phyloP scores from a whole-genome alignment of 2,888 invertebrate species.

The Drosophila acutilabella region DNA sequence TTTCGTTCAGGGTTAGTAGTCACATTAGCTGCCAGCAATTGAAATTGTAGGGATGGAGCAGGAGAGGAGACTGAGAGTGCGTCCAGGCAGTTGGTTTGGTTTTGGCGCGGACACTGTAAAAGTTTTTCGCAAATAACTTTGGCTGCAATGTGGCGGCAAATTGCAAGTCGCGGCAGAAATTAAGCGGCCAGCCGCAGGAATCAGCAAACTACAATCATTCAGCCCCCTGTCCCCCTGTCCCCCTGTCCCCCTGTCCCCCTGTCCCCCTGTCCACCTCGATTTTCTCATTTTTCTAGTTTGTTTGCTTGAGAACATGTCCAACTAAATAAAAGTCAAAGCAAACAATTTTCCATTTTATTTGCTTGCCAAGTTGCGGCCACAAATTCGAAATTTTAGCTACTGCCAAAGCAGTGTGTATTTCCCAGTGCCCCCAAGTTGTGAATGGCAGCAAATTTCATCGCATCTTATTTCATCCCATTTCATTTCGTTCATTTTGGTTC shows the following conservation, averaged over 20 bases:
- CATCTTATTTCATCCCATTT: slow-evolving; percentile 53
- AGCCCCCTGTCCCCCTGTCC: background rate
- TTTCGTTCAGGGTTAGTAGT: slow-evolving; percentile 2
- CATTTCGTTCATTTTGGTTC: slow-evolving; percentile 33
- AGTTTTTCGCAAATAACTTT: slow-evolving; percentile 64
- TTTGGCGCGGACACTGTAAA: slow-evolving; percentile 40
- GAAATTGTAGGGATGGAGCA: slow-evolving; percentile 80
- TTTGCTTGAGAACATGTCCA: slow-evolving; percentile 53
- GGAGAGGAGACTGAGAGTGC: background rate
- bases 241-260: background rate
- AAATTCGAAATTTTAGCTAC: slow-evolving; percentile 60
- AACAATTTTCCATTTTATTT: slow-evolving; percentile 74
- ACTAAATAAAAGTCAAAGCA: slow-evolving; percentile 68
- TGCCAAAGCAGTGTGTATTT: background rate
- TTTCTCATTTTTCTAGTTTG: background rate
- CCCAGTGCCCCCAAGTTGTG: background rate
- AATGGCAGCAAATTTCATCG: slow-evolving; percentile 49
- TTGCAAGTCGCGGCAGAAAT: slow-evolving; percentile 74
- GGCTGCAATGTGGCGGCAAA: slow-evolving; percentile 79
- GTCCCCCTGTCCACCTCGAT: background rate
- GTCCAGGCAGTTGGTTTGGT: slow-evolving; percentile 37
- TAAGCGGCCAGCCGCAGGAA: slow-evolving; percentile 70
- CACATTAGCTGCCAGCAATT: slow-evolving; percentile 73
- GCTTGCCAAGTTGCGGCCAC: slow-evolving; percentile 65
- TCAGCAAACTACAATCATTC: slow-evolving; percentile 10